These are phyloP conservation scores for Coranthus polyacanthus DNA, from an alignment of 2,797 vertebrate species.

Conservation along the genomic window DNA sequence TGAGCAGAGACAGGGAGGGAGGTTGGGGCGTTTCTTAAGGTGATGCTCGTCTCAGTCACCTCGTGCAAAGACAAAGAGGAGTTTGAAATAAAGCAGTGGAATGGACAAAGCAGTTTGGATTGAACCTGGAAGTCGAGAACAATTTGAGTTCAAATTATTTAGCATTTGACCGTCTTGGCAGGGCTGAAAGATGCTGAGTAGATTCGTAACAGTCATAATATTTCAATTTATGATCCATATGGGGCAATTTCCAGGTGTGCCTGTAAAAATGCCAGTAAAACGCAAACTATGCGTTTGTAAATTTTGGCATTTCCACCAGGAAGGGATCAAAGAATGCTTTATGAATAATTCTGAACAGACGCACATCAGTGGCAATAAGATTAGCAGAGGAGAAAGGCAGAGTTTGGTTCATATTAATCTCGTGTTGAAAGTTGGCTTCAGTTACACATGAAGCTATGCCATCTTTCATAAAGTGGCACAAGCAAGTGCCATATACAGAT, in stretches of 20 bases:
- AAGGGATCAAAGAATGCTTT: slow-evolving; percentile 45
- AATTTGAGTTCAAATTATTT: slow-evolving; percentile 25
- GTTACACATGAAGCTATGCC: slow-evolving; percentile 27
- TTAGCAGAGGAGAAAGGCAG: slow-evolving; percentile 12
- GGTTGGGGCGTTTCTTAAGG: slow-evolving; percentile 10
- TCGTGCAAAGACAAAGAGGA: slow-evolving; percentile 36
- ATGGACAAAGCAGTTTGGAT: slow-evolving; percentile 23
- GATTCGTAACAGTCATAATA: slow-evolving; percentile 53
- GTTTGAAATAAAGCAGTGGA: background rate
- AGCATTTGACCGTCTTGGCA: slow-evolving; percentile 41
- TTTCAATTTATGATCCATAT: slow-evolving; percentile 65
- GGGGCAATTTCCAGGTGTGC: slow-evolving; percentile 66
- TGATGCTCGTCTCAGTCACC: slow-evolving; percentile 33
- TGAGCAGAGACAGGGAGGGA: slow-evolving; percentile 1
- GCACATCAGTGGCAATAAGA: slow-evolving; percentile 24
- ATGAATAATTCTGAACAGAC: slow-evolving; percentile 57
- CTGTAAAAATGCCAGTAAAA: slow-evolving; percentile 58
- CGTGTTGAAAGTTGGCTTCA: slow-evolving; percentile 24
- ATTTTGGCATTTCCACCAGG: slow-evolving; percentile 19
- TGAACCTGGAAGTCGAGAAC: slow-evolving; percentile 23
- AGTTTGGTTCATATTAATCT: slow-evolving; percentile 33
- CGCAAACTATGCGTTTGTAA: slow-evolving; percentile 50
- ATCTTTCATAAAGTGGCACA: slow-evolving; percentile 28
- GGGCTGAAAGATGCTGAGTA: slow-evolving; percentile 35
- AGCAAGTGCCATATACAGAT: slow-evolving; percentile 21